Evolutionary conservation across 2,797 vertebrate genomes (phyloP), one percentile per base, ranked within the genome.

Genomic region (Amniataba percoides): DNA sequence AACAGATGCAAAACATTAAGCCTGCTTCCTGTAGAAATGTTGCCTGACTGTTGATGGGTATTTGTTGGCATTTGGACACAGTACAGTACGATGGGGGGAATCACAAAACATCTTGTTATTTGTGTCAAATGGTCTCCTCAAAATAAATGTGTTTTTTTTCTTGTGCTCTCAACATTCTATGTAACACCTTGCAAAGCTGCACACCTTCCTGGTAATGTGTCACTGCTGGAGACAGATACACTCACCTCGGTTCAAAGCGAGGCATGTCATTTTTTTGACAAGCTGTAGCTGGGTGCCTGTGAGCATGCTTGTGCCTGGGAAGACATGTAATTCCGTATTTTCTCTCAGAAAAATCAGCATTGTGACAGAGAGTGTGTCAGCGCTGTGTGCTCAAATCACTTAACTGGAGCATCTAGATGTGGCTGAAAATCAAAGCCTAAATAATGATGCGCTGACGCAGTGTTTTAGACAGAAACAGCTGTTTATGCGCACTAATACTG

Each of bases 181-280:
- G 74, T 62, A 65, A 64, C 46, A 78, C 58, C 65, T 74, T 74
- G 25, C 49, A 91, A 72, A 73, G 74, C 80, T 78, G 42, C 77
- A 82, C 55, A 78, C 57, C 36, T 87, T 81, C 48, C 31, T 64
- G 82, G 74, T 82, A 83, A 88, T 76, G 71, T 82, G 56, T 88
- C 86, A 81, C 71, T 40, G 77, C 69, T 64, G 78, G 76, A 89
- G 79, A 83, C 82, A 82, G 60, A 85, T 77, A 69, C 75, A 84
- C 67, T 71, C 78, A 59, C 64, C 78, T 82, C 69, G 53, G 64
- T 80, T 89, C 78, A 89, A 87, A 90, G 85, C 55, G 78, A 72
- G 51, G 72, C 71, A 74, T 87, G 85, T 81, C 83, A 89, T 87
- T 78, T 81, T 88, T 86, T 90, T 92, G 90, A 90, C 84, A 90